phyloP scores from a whole-genome alignment of 2,888 invertebrate genomes.

The Tipula lateralis region DNA sequence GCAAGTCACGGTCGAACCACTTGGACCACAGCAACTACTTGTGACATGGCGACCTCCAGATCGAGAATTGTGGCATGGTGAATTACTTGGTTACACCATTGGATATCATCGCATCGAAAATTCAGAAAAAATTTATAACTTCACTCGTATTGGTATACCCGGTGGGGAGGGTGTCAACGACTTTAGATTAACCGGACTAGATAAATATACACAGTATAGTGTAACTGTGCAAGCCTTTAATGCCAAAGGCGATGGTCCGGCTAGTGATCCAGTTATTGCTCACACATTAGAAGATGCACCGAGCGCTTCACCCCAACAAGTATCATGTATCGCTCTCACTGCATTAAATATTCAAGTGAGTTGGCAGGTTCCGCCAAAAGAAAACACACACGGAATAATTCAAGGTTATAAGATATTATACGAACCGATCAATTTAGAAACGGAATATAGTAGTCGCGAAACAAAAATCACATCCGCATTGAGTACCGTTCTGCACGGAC shows the following conservation, averaged over 20 bases:
- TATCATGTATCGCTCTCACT: conserved; percentile 62
- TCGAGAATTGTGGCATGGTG: conserved; percentile 69
- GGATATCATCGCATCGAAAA: conserved; percentile 51
- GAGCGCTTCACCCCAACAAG: conserved; percentile 61
- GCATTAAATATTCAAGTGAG: conserved; percentile 68
- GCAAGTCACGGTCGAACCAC: conserved; percentile 61
- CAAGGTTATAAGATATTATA: conserved; percentile 76
- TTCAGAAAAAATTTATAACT: conserved; percentile 43
- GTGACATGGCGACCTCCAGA: conserved; percentile 73
- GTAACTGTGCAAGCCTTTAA: conserved; percentile 76
- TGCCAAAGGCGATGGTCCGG: conserved; percentile 71
- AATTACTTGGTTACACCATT: conserved; percentile 67
- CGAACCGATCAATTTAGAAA: conserved; percentile 49
- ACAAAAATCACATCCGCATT: conserved; percentile 54
- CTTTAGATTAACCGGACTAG: conserved; percentile 59
- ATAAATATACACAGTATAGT: conserved; percentile 74
- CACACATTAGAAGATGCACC: conserved; percentile 55
- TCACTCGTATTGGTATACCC: conserved; percentile 47
- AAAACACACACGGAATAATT: conserved; percentile 61
- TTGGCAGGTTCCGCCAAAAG: conserved; percentile 62
- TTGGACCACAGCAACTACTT: conserved; percentile 64
- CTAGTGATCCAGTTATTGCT: conserved; percentile 57
- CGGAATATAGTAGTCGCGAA: conserved; percentile 48
- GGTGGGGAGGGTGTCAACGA: conserved; percentile 54
- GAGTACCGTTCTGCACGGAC: conserved; percentile 53